These are phyloP conservation scores for Jordanella pulchra DNA, from an alignment of 2,797 vertebrate species.

Conservation along the genomic window DNA sequence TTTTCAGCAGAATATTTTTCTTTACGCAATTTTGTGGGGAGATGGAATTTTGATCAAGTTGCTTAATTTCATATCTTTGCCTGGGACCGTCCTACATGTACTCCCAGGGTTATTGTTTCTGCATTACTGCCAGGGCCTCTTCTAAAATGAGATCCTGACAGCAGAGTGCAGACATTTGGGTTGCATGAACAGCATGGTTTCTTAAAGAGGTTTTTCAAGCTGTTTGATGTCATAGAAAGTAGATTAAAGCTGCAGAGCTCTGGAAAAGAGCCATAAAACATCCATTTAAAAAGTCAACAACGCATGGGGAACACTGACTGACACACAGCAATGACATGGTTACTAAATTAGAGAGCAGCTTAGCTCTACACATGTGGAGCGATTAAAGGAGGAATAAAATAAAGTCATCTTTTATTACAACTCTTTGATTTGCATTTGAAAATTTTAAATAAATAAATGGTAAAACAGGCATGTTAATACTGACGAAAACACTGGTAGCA, in stretches of 20 bases:
- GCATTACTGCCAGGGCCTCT: constrained; percentile 27
- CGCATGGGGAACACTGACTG: constrained; percentile 35
- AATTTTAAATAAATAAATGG: too few relatives aligned
- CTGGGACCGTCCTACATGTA: not conserved
- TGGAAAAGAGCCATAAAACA: constrained; percentile 59
- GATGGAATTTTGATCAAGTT: constrained; percentile 27
- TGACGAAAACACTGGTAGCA: too few relatives aligned
- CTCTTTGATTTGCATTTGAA: too few relatives aligned
- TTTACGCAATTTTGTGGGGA: constrained; percentile 16
- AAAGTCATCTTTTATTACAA: too few relatives aligned
- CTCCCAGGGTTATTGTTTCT: constrained; percentile 9
- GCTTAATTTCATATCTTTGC: constrained; percentile 25
- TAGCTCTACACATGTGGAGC: constrained; percentile 4
- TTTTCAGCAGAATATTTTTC: constrained; percentile 19
- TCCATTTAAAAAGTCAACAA: constrained; percentile 53
- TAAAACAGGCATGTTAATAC: too few relatives aligned
- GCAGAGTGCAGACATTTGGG: constrained; percentile 51
- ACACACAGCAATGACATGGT: constrained; percentile 21
- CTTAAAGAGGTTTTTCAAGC: constrained; percentile 39
- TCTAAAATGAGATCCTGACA: constrained; percentile 53
- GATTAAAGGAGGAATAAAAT: not conserved
- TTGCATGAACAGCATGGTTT: constrained; percentile 62
- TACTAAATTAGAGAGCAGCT: constrained; percentile 30
- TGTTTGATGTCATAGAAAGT: constrained; percentile 63
- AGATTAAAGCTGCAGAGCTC: constrained; percentile 55